Evolutionary conservation across 2,888 invertebrate species (phyloP), one percentile per base, ranked within the genome.

Genomic region (Osmoderma eremita): DNA sequence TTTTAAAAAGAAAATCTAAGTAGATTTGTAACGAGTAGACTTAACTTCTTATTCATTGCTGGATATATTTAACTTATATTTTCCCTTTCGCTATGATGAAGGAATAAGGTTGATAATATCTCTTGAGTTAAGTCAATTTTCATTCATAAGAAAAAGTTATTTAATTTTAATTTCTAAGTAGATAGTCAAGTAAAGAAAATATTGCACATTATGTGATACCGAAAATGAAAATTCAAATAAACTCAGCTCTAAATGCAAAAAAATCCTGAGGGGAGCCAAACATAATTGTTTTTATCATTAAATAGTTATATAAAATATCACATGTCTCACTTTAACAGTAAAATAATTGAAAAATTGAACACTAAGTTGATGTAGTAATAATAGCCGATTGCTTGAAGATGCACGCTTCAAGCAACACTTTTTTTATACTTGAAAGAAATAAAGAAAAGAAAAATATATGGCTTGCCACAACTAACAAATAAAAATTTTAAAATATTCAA

Each of bases 241-340:
- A 71, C 61, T 70, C 69, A 61, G 69, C 63, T 65, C 67, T 77
- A 78, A 76, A 75, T 76, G 76, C 77, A 72, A 73, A 78, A 24
- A 72, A 79, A 77, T 78, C 80, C 79, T 80, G 79, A 81, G 81
- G 79, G 53, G 78, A 76, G 77, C 80, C 79, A 79, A 80, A 79
- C 76, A 72, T 75, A 78, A 78, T 75, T 75, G 74, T 77, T 76
- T 39, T 63, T 68, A 73, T 67, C 69, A 77, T 78, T 78, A 79
- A 80, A 79, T 79, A 81, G 80, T 61, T 61, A 61, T 82, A 81
- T 80, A 81, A 82, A 82, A 81, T 82, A 82, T 82, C 82, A 82
- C 82, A 82, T 81, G 78, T 80, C 78, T 79, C 58, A 78, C 78
- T 80, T 79, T 75, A 77, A 78, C 76, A 78, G 75, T 79, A 78